A percentile compares a stretch with the other conserved stretches of the same genome.
phyloP scores from a whole-genome alignment of 2,888 invertebrate genomes.

The Nyleta sp. region DNA sequence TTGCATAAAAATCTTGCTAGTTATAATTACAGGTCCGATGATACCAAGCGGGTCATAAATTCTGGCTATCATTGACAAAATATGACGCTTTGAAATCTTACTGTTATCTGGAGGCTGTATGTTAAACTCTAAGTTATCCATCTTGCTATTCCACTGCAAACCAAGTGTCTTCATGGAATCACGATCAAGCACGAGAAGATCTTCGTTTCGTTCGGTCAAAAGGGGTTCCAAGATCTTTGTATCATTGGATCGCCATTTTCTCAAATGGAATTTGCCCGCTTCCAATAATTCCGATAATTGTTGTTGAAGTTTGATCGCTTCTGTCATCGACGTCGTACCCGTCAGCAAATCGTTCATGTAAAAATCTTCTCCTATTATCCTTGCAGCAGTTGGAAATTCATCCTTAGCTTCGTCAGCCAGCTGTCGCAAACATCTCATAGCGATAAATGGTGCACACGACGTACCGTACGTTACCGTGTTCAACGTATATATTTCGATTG shows the following conservation, averaged over 20 bases:
- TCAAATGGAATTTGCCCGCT: conserved; percentile 35
- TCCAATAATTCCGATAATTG: conserved; percentile 23
- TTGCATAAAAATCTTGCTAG: conserved; percentile 58
- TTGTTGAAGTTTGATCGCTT: conserved; percentile 62
- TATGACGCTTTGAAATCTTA: conserved; percentile 26
- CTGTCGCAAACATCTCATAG: too few species aligned
- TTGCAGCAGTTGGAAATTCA: too few species aligned
- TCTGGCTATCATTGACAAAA: conserved; percentile 54
- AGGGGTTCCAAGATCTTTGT: background rate
- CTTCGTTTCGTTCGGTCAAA: background rate
- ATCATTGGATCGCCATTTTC: conserved; percentile 51
- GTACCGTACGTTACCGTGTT: too few species aligned
- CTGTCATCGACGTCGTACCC: background rate
- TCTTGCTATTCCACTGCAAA: conserved; percentile 52
- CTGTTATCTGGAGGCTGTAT: background rate
- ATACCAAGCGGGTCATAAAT: conserved; percentile 62
- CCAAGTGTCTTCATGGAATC: conserved; percentile 54
- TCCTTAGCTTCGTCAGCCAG: too few species aligned
- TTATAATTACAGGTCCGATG: conserved; percentile 50
- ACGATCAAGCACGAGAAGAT: conserved; percentile 35
- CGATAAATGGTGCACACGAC: too few species aligned
- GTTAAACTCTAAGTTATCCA: conserved; percentile 42
- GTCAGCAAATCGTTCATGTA: background rate
- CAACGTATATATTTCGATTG: too few species aligned
- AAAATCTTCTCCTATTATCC: too few species aligned